Evolutionary conservation across 2,113 vertebrate genomes (phyloP).

Genomic region (Genyomyrus donnyi): DNA sequence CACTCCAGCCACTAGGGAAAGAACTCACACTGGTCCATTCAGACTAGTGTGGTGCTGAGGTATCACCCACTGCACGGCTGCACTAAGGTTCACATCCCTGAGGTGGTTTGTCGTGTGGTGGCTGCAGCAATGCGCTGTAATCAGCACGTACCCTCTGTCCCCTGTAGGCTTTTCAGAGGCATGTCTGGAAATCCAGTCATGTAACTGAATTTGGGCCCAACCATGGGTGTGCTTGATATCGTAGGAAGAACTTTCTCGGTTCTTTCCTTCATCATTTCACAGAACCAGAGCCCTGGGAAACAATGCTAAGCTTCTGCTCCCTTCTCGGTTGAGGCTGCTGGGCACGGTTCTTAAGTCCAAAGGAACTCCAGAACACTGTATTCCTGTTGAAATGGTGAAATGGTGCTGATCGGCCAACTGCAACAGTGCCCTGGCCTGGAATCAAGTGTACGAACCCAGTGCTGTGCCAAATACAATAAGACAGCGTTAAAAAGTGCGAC

Average conservation of each 20-base stretch:
- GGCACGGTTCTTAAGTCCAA: background rate
- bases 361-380: background rate
- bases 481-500: background rate
- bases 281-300: background rate
- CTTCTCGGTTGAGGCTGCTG: background rate
- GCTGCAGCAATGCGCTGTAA: too few relatives aligned
- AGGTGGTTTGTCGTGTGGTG: too few relatives aligned
- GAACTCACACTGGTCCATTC: too few relatives aligned
- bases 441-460: background rate
- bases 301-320: background rate
- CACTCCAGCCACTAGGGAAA: too few relatives aligned
- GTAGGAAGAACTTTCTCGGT: background rate
- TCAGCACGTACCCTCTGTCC: background rate
- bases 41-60: too few relatives aligned
- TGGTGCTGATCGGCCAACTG: conserved; percentile 3
- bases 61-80: too few relatives aligned
- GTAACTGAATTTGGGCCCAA: background rate
- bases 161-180: background rate
- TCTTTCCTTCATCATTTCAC: background rate
- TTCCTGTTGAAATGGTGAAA: conserved; percentile 7
- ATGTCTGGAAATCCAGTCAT: background rate
- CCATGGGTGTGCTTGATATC: background rate
- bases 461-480: conserved; percentile 19
- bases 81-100: too few relatives aligned
- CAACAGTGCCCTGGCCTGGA: background rate